Evolutionary conservation across 2,797 vertebrate genomes (phyloP).

Genomic region (Melanotaenia boesemani): DNA sequence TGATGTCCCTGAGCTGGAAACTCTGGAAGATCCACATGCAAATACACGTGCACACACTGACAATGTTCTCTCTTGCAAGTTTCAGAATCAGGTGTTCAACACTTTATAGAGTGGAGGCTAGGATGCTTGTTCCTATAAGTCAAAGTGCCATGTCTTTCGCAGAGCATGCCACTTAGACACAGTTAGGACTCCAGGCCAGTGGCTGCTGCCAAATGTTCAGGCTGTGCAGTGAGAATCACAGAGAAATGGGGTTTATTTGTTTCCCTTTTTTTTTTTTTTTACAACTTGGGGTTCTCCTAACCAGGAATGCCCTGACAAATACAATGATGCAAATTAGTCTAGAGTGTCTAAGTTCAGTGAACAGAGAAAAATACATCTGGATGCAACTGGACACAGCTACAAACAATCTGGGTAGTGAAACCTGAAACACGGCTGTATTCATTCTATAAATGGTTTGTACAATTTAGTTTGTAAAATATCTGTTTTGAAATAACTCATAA

Average conservation of each 20-base stretch:
- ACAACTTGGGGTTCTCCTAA: not conserved
- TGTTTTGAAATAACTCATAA: too few relatives aligned
- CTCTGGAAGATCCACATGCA: conserved; percentile 41
- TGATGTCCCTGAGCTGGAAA: conserved; percentile 73
- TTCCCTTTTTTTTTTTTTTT: not conserved
- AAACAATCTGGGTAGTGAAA: not conserved
- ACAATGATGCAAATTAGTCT: not conserved
- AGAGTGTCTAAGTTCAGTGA: not conserved
- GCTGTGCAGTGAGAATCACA: conserved; percentile 33
- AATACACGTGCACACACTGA: conserved; percentile 20
- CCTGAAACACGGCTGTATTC: not conserved
- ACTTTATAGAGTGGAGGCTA: conserved; percentile 49
- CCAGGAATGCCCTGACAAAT: not conserved
- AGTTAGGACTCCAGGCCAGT: conserved; percentile 32
- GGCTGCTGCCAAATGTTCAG: conserved; percentile 31
- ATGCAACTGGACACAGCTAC: not conserved
- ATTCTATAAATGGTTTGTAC: too few relatives aligned
- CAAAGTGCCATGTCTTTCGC: conserved; percentile 53
- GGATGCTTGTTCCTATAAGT: conserved; percentile 46
- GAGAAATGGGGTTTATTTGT: conserved; percentile 9
- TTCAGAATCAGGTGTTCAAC: conserved; percentile 35
- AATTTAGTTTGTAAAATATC: too few relatives aligned
- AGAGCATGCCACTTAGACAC: conserved; percentile 35
- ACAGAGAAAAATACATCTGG: not conserved
- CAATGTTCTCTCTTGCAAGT: conserved; percentile 31